Evolutionary conservation across 2,888 invertebrate species (phyloP).

Genomic region (Heliconius ethilla): DNA sequence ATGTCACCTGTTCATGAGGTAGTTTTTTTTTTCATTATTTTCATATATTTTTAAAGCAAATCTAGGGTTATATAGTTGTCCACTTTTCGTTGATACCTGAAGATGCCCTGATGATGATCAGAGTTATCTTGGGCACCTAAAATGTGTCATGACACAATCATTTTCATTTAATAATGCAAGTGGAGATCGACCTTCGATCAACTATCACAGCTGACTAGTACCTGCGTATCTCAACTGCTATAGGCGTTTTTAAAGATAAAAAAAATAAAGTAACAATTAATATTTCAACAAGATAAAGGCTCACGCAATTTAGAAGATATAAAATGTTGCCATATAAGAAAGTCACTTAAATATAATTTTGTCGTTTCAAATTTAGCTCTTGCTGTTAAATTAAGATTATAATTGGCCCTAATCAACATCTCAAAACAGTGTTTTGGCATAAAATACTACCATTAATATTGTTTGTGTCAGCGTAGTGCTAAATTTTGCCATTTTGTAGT

Average conservation of each 20-base stretch:
- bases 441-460: slow-evolving; percentile 4
- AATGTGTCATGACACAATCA: no score
- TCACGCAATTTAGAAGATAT: no score
- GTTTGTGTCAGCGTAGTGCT: slow-evolving; percentile 1
- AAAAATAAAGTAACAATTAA: no score
- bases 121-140: no score
- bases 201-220: no score
- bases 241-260: no score
- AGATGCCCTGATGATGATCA: no score
- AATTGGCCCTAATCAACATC: slow-evolving; percentile 19
- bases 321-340: background rate
- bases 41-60: background rate
- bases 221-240: no score
- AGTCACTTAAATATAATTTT: background rate
- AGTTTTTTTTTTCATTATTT: background rate
- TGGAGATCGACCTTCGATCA: no score
- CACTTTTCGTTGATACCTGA: no score
- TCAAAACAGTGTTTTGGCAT: slow-evolving; percentile 7
- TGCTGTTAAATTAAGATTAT: slow-evolving; percentile 19
- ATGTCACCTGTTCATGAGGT: slow-evolving; percentile 85
- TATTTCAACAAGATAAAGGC: no score
- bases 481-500: background rate
- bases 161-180: no score
- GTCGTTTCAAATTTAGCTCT: background rate
- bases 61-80: background rate